Base-by-base conservation (phyloP, 2,888 invertebrate species). In the Lapara coniferarum region DNA sequence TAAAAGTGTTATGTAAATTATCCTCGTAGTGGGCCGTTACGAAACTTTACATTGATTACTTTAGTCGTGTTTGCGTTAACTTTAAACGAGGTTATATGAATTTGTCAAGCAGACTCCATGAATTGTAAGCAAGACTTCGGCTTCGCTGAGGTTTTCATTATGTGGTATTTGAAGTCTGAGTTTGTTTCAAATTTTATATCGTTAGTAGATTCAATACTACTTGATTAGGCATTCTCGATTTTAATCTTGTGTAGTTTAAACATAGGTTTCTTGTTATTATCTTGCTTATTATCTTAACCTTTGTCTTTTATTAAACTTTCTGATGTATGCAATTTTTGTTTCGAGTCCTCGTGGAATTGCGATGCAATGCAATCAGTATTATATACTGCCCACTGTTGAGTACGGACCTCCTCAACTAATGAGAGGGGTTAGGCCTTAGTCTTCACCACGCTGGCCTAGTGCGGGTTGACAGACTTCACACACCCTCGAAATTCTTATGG, bases 31-130 rank as follows among this genome's bases (percentile, higher is more conserved):
- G 53, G 76, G 75, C 76, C 75, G 79, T 80, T 78, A 81, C 70
- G 73, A 68, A 84, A 84, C 79, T 86, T 84, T 82, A 79, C 82
- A 85, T 82, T 82, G 82, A 83, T 83, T 83, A 78, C 82, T 77
- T 78, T 76, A 84, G 72, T 74, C 72, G 70, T 72, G 75, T 76
- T 82, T 77, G 77, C 77, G 78, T 75, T 78, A 80, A 82, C 77
- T 85, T 82, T 77, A 74, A 82, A 82, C 80, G 75, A 82, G 78
- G 80, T 82, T 79, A 79, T 79, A 81, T 79, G 82, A 86, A 85
- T 84, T 85, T 82, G 81, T 86, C 83, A 85, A 75, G 74, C 75
- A 72, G 72, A 59, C 57, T 75, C 53, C 59, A 63, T 51, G 68
- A 37, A 68, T 63, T 68, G 46, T 68, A 14, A 69, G 53, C 63